These are phyloP conservation scores for Phrynocephalus vlangalii DNA, from an alignment of 2,797 vertebrate species.

Conservation along the genomic window DNA sequence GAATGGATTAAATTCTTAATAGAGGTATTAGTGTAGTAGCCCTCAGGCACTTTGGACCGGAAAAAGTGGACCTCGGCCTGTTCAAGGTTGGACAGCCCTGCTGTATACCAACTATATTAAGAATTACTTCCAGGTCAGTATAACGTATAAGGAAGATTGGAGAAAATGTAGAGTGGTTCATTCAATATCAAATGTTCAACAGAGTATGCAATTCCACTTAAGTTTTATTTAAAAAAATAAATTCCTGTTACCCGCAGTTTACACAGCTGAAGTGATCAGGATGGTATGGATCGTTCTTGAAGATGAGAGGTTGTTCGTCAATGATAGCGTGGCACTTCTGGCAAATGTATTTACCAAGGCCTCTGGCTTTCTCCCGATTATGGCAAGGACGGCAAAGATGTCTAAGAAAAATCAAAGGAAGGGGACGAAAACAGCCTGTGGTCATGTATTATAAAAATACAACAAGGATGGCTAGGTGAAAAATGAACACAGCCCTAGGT, in stretches of 20 bases:
- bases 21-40: no score
- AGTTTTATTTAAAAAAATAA: slow-evolving; percentile 6
- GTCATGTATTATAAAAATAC: no score
- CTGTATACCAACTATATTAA: background rate
- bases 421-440: background rate
- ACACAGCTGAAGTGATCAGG: slow-evolving; percentile 98
- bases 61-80: no score
- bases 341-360: slow-evolving; percentile 93
- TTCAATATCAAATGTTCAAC: background rate
- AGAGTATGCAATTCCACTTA: background rate
- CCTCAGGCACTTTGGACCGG: no score
- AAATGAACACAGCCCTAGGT: no score
- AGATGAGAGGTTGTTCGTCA: slow-evolving; percentile 94
- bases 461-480: no score
- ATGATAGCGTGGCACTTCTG: slow-evolving; percentile 99
- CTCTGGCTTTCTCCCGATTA: slow-evolving; percentile 94
- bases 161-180: no score
- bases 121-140: background rate
- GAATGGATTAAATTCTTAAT: no score
- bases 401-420: slow-evolving; percentile 73
- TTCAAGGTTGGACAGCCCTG: no score
- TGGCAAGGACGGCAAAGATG: slow-evolving; percentile 96
- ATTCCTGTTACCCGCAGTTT: slow-evolving; percentile 90
- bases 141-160: background rate
- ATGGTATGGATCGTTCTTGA: slow-evolving; percentile 98